These are phyloP conservation scores for Boloria euphrosyne DNA, from an alignment of 2,888 invertebrate genomes.

Conservation along the genomic window DNA sequence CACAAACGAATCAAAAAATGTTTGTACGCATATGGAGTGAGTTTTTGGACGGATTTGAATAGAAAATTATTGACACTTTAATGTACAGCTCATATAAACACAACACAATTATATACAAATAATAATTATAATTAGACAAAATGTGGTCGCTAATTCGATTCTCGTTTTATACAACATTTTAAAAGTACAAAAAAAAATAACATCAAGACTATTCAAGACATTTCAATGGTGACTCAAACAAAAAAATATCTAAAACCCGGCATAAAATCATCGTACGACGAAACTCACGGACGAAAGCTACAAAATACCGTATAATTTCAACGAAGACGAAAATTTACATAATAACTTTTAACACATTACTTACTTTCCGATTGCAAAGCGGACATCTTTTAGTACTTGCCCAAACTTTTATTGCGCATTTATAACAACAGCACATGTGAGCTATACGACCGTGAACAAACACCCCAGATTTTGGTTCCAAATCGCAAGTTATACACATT, in stretches of 20 bases:
- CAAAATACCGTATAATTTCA: neutral
- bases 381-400: slow-evolving; percentile 84
- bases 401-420: slow-evolving; percentile 86
- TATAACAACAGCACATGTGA: slow-evolving; percentile 87
- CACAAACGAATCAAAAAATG: too few relatives aligned
- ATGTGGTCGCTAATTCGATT: too few relatives aligned
- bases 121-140: too few relatives aligned
- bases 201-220: too few relatives aligned
- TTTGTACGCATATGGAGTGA: too few relatives aligned
- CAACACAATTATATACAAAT: too few relatives aligned
- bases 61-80: too few relatives aligned
- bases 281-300: neutral
- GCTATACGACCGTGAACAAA: slow-evolving; percentile 86
- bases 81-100: too few relatives aligned
- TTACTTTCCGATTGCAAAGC: slow-evolving; percentile 86
- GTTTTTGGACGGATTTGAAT: too few relatives aligned
- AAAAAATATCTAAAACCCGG: neutral
- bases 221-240: too few relatives aligned
- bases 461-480: slow-evolving; percentile 85
- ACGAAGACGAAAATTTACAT: slow-evolving; percentile 49
- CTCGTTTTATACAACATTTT: too few relatives aligned
- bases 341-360: slow-evolving; percentile 84
- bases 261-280: neutral
- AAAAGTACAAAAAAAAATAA: too few relatives aligned
- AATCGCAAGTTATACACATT: slow-evolving; percentile 84